phyloP scores from a whole-genome alignment of 2,113 vertebrate genomes.

The Mesitornis unicolor region DNA sequence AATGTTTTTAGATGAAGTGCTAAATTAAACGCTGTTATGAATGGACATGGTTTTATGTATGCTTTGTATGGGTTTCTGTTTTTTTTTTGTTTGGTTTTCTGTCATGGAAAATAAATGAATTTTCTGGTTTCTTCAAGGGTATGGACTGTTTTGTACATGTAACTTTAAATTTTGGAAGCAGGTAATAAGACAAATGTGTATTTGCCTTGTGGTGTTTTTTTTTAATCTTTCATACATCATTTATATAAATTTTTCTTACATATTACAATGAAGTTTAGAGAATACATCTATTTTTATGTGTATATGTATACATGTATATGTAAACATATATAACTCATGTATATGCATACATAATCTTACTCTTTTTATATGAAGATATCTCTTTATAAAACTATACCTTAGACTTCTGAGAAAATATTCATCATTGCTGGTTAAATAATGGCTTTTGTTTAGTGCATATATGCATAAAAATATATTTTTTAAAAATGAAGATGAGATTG shows the following conservation, averaged over 20 bases:
- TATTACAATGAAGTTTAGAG: neutral
- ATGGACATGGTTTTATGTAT: neutral
- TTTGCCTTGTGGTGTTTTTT: neutral
- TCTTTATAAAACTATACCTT: neutral
- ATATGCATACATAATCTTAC: neutral
- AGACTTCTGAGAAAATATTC: neutral
- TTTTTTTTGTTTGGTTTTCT: neutral
- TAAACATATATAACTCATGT: neutral
- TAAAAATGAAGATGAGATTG: neutral
- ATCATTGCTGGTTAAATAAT: neutral
- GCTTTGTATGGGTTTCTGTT: neutral
- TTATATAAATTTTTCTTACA: neutral
- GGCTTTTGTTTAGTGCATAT: neutral
- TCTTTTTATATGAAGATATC: neutral
- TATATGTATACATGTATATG: neutral
- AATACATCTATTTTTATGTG: neutral
- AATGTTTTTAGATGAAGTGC: neutral
- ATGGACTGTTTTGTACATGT: neutral
- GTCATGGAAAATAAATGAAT: neutral
- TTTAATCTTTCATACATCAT: neutral
- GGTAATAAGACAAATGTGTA: neutral
- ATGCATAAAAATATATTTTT: neutral
- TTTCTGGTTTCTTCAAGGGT: neutral
- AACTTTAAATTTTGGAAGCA: neutral
- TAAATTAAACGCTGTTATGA: neutral